Percentiles rank a stretch among this genome's conserved stretches.
These are phyloP conservation scores for Tokudaia muenninki DNA, from an alignment of 2,797 vertebrate genomes.

Conservation along the genomic window DNA sequence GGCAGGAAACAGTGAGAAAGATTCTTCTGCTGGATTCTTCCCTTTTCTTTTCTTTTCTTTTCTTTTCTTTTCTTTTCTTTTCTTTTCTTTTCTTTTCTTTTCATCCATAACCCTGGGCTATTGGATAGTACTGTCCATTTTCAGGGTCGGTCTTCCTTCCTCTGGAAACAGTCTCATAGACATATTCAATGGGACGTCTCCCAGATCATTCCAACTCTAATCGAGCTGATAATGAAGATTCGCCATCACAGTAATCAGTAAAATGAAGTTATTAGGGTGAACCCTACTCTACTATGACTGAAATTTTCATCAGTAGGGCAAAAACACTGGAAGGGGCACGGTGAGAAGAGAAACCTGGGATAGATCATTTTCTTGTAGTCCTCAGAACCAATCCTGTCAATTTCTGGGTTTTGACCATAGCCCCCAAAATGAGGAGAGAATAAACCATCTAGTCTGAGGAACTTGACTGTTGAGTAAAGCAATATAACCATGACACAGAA, in stretches of 20 bases:
- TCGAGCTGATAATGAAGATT: background rate
- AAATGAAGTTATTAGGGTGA: background rate
- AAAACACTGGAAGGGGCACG: background rate
- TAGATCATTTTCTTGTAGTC: background rate
- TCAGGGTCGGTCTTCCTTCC: background rate
- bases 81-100: too few relatives aligned
- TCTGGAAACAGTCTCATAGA: background rate
- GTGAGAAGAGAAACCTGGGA: background rate
- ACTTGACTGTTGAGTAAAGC: background rate
- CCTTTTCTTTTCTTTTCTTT: background rate
- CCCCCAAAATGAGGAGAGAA: background rate
- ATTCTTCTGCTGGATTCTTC: background rate
- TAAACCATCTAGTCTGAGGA: background rate
- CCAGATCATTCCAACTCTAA: background rate
- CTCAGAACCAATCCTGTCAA: background rate
- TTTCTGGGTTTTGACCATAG: background rate
- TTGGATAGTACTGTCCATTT: background rate
- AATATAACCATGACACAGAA: background rate
- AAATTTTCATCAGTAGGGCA: background rate
- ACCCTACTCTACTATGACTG: too few relatives aligned
- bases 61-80: too few relatives aligned
- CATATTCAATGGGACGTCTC: background rate
- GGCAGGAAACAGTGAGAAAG: background rate
- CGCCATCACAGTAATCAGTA: slow-evolving; percentile 9
- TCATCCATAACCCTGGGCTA: background rate